phyloP scores from a whole-genome alignment of 2,113 vertebrate species.

The Nymphicus hollandicus region DNA sequence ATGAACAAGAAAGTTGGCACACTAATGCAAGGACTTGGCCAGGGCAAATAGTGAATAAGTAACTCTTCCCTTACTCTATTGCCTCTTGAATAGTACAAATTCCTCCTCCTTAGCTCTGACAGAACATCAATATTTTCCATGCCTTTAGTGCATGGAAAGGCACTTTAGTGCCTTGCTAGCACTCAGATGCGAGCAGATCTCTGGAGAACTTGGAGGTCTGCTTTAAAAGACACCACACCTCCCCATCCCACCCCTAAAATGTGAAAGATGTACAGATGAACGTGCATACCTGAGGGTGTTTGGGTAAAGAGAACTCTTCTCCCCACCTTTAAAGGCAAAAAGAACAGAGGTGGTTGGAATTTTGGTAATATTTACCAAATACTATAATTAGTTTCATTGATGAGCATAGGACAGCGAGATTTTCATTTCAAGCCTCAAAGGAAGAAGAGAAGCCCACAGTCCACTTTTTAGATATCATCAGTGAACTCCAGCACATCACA shows the following conservation, averaged over 20 bases:
- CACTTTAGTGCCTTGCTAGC: neutral
- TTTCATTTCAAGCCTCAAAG: neutral
- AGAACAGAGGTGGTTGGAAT: neutral
- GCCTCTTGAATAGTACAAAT: neutral
- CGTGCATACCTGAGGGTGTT: slow-evolving; percentile 91
- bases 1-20: neutral
- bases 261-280: neutral
- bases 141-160: no score
- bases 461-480: neutral
- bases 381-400: neutral
- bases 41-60: neutral
- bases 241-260: neutral
- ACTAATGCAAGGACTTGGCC: neutral
- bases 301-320: slow-evolving; percentile 89
- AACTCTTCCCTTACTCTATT: neutral
- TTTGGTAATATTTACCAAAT: neutral
- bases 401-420: neutral
- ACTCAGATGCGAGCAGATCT: neutral
- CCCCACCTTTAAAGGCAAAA: slow-evolving; percentile 84
- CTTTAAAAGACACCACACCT: neutral
- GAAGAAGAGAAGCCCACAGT: neutral
- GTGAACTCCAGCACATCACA: neutral
- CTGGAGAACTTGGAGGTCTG: neutral
- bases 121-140: neutral
- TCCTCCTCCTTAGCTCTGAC: neutral